A percentile compares a stretch with the other conserved stretches of the same genome.
phyloP scores from a whole-genome alignment of 1,140 invertebrate genomes.

The Ips typographus region DNA sequence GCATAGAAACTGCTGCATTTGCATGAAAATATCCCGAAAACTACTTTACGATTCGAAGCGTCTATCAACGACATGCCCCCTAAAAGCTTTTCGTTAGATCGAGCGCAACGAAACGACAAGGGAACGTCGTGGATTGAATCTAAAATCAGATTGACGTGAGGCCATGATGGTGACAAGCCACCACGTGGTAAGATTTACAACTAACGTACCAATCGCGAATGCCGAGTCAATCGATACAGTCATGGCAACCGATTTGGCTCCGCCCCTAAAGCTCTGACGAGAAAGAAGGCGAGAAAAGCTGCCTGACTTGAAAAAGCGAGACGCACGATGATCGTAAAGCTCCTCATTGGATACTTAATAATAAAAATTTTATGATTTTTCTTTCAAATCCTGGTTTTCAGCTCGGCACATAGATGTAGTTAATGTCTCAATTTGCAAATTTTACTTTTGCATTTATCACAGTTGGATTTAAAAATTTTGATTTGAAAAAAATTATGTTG shows the following conservation, averaged over 20 bases:
- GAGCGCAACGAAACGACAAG: constrained; percentile 22
- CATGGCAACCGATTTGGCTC: constrained; percentile 48
- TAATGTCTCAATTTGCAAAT: constrained; percentile 44
- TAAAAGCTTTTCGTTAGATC: constrained; percentile 13
- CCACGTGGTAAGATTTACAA: constrained; percentile 45
- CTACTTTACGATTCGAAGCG: constrained; percentile 24
- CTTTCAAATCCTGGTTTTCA: constrained; percentile 49
- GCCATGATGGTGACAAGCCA: constrained; percentile 47
- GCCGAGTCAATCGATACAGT: constrained; percentile 45
- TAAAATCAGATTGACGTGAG: constrained; percentile 31
- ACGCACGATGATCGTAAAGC: constrained; percentile 43
- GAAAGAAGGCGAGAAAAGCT: constrained; percentile 13
- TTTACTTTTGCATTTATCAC: constrained; percentile 1
- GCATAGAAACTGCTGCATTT: constrained; percentile 35
- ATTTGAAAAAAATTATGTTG: neutral
- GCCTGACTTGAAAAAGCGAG: constrained; percentile 37
- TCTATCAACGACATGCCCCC: constrained; percentile 24
- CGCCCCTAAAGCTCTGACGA: constrained; percentile 28
- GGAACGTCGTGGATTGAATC: constrained; percentile 37
- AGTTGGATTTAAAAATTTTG: neutral
- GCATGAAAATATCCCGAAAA: constrained; percentile 31
- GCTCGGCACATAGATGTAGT: constrained; percentile 52
- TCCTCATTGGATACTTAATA: constrained; percentile 52
- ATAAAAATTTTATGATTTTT: constrained; percentile 53
- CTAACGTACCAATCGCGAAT: constrained; percentile 39